Percentiles rank a stretch among this genome's conserved stretches.
These are phyloP conservation scores for Tetragonisca angustula DNA, from an alignment of 2,888 invertebrate species.

Conservation along the genomic window DNA sequence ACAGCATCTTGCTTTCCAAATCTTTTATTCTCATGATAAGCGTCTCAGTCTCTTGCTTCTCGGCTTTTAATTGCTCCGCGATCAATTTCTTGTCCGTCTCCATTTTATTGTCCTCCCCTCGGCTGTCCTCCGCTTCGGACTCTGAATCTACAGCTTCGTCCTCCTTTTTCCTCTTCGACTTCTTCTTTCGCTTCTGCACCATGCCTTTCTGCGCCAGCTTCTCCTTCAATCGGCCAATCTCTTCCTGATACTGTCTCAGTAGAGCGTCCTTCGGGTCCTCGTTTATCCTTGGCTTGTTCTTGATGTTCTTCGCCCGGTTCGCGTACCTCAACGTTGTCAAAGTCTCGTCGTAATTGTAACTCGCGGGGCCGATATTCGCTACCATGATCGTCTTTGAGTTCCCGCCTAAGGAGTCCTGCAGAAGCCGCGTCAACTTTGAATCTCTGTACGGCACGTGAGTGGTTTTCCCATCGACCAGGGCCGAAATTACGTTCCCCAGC, in stretches of 20 bases:
- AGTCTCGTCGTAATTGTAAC: slow-evolving; percentile 99
- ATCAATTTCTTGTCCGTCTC: slow-evolving; percentile 86
- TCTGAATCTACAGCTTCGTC: slow-evolving; percentile 83
- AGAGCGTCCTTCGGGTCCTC: slow-evolving; percentile 99
- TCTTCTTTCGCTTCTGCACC: slow-evolving; percentile 84
- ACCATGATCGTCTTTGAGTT: slow-evolving; percentile 99
- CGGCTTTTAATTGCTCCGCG: slow-evolving; percentile 87
- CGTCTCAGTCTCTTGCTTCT: slow-evolving; percentile 90
- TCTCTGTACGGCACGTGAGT: slow-evolving; percentile 99
- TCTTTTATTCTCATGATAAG: slow-evolving; percentile 91
- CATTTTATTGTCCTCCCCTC: slow-evolving; percentile 81
- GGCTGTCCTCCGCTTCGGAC: slow-evolving; percentile 82
- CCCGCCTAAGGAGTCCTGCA: slow-evolving; percentile 99
- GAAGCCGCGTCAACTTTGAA: slow-evolving; percentile 96
- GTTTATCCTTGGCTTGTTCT: slow-evolving; percentile 99
- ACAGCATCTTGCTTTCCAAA: slow-evolving; percentile 96
- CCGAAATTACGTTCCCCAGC: slow-evolving; percentile 99
- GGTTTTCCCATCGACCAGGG: slow-evolving; percentile 95
- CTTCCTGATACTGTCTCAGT: slow-evolving; percentile 96
- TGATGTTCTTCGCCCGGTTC: slow-evolving; percentile 98
- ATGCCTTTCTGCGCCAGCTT: slow-evolving; percentile 80
- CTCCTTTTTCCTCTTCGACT: slow-evolving; percentile 85
- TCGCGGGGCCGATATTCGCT: slow-evolving; percentile 99
- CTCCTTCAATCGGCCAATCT: slow-evolving; percentile 91
- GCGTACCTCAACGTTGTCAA: slow-evolving; percentile 98